Percentiles rank a stretch among this genome's conserved stretches.
Evolutionary conservation across 2,888 invertebrate species (phyloP).

Genomic region (Herminia tarsipennalis): DNA sequence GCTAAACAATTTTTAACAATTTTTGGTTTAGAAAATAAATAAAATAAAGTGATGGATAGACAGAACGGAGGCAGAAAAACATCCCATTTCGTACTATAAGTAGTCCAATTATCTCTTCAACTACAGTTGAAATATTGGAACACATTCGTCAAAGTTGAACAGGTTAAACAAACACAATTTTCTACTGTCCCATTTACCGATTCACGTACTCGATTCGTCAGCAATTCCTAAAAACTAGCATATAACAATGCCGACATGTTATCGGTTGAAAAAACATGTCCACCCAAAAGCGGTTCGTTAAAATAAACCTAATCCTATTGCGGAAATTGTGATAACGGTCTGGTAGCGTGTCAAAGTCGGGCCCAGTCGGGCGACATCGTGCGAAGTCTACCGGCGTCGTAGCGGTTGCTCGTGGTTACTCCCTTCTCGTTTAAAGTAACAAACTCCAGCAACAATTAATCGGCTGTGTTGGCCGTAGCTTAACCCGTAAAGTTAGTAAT

Average conservation of each 20-base stretch:
- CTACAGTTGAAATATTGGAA: no score
- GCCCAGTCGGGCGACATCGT: constrained; percentile 16
- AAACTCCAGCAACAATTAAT: constrained; percentile 8
- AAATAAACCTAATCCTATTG: constrained; percentile 48
- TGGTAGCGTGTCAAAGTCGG: constrained; percentile 26
- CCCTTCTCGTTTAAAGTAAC: constrained; percentile 3
- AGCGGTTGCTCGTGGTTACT: constrained; percentile 2
- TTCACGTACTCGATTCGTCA: constrained; percentile 4
- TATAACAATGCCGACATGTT: constrained; percentile 22
- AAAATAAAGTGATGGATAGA: no score
- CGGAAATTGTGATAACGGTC: constrained; percentile 43
- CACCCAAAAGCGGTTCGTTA: constrained; percentile 35
- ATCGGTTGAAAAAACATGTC: constrained; percentile 34
- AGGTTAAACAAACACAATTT: neutral
- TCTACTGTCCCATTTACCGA: neutral
- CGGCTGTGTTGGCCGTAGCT: neutral
- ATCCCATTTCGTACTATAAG: no score
- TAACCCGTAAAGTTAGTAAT: neutral
- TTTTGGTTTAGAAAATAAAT: no score
- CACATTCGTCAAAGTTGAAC: neutral
- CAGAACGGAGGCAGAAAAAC: no score
- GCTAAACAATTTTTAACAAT: no score
- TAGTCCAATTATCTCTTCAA: no score
- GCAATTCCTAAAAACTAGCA: constrained; percentile 6
- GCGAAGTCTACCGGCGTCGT: constrained; percentile 4